A percentile compares a stretch with the other conserved stretches of the same genome.
Conservation (phyloP, 2,797 vertebrate species). For the Acrossocheilus wenchowensis region DNA sequence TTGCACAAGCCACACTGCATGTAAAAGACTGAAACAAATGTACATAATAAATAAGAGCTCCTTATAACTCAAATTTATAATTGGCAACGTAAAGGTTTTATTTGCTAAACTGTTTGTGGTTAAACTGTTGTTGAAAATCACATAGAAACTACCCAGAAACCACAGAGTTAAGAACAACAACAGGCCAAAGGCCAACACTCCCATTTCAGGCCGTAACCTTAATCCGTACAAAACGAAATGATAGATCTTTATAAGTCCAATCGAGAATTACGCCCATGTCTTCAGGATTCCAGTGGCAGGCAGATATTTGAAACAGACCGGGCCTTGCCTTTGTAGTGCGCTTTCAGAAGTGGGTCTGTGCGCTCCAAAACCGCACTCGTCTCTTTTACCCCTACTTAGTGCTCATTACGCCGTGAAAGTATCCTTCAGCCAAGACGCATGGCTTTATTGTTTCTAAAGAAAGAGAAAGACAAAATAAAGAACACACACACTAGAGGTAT, state of each 20-base stretch:
- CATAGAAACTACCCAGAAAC: constrained; percentile 50
- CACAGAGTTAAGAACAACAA: constrained; percentile 32
- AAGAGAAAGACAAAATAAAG: constrained; percentile 22
- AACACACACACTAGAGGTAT: constrained; percentile 42
- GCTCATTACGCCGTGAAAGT: constrained; percentile 61
- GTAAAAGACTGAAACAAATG: background rate
- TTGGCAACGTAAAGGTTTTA: background rate
- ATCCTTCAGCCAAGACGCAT: constrained; percentile 49
- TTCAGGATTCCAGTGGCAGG: constrained; percentile 51
- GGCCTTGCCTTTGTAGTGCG: constrained; percentile 55
- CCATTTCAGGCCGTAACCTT: constrained; percentile 24
- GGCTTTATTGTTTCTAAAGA: constrained; percentile 58
- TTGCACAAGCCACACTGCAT: background rate
- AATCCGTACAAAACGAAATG: constrained; percentile 43
- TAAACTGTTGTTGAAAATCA: constrained; percentile 27
- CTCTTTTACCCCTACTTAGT: constrained; percentile 62
- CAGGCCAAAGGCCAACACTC: constrained; percentile 39
- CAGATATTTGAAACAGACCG: constrained; percentile 63
- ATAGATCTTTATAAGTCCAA: constrained; percentile 45
- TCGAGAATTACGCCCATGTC: constrained; percentile 53
- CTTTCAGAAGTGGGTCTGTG: constrained; percentile 55
- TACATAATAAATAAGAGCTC: background rate
- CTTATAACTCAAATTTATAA: background rate
- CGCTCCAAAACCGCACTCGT: constrained; percentile 60
- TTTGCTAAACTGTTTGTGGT: constrained; percentile 34